phyloP scores from a whole-genome alignment of 2,797 vertebrate genomes.

The Bryconaethiops microstoma region DNA sequence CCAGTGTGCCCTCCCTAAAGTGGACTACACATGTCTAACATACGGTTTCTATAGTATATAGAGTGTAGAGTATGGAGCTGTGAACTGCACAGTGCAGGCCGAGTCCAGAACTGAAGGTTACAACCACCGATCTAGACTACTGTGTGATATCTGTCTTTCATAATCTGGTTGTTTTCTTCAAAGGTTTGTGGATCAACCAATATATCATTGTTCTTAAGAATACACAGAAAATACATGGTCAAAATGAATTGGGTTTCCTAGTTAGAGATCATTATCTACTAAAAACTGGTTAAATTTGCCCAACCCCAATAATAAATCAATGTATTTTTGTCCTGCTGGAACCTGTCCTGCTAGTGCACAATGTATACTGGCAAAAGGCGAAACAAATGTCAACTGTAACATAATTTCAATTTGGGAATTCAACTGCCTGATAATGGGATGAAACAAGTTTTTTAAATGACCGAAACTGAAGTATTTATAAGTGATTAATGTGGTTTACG shows the following conservation, averaged over 20 bases:
- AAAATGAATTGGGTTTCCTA: background rate
- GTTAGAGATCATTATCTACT: background rate
- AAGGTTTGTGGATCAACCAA: background rate
- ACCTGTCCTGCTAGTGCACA: background rate
- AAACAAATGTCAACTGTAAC: too few species aligned
- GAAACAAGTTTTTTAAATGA: too few species aligned
- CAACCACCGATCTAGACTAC: background rate
- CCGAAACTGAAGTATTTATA: too few species aligned
- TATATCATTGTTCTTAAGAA: background rate
- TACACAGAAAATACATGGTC: background rate
- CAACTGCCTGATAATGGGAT: too few species aligned
- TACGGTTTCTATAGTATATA: background rate
- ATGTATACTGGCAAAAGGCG: too few species aligned
- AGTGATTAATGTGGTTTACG: too few species aligned
- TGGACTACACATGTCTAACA: background rate
- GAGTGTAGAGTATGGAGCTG: background rate
- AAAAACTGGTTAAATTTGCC: background rate
- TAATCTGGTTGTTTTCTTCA: background rate
- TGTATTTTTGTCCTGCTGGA: background rate
- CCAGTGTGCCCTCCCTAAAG: background rate
- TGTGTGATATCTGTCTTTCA: background rate
- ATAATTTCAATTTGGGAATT: too few species aligned
- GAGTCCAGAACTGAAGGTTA: background rate
- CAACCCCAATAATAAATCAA: background rate
- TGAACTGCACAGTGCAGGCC: background rate